Evolutionary conservation across 2,888 invertebrate species (phyloP).

Genomic region (Galerucella pusilla): DNA sequence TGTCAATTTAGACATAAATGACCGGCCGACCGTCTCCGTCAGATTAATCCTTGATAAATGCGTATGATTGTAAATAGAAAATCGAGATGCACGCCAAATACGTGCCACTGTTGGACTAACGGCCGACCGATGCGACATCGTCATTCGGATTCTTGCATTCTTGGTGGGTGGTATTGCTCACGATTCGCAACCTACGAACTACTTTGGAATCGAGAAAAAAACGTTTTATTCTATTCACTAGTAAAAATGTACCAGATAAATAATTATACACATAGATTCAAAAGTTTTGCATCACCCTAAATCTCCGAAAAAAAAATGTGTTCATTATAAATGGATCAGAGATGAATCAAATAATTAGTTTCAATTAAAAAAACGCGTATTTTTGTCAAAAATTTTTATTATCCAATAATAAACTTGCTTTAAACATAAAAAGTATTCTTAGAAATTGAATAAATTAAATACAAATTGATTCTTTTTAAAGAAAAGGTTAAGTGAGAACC

Average conservation of each 20-base stretch:
- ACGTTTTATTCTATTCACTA: background rate
- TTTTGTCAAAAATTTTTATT: too few species aligned
- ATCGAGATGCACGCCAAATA: conserved; percentile 57
- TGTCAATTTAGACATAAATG: conserved; percentile 62
- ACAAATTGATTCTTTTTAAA: too few species aligned
- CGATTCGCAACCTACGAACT: conserved; percentile 25
- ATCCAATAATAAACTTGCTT: too few species aligned
- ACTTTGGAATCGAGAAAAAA: background rate
- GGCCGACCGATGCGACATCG: conserved; percentile 12
- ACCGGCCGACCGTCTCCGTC: conserved; percentile 51
- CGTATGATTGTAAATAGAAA: conserved; percentile 59
- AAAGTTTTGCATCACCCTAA: too few species aligned
- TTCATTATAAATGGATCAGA: too few species aligned
- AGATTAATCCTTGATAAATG: conserved; percentile 58
- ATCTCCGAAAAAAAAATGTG: too few species aligned
- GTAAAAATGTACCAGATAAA: background rate
- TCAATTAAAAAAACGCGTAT: too few species aligned
- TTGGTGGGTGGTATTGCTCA: conserved; percentile 40
- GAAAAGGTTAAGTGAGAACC: too few species aligned
- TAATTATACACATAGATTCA: too few species aligned
- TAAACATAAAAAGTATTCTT: too few species aligned
- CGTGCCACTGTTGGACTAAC: conserved; percentile 49
- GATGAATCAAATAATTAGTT: too few species aligned
- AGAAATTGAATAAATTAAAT: too few species aligned
- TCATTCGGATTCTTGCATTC: conserved; percentile 11